Base-by-base conservation (phyloP, 2,797 vertebrate genomes). In the Cyclopterus lumpus region DNA sequence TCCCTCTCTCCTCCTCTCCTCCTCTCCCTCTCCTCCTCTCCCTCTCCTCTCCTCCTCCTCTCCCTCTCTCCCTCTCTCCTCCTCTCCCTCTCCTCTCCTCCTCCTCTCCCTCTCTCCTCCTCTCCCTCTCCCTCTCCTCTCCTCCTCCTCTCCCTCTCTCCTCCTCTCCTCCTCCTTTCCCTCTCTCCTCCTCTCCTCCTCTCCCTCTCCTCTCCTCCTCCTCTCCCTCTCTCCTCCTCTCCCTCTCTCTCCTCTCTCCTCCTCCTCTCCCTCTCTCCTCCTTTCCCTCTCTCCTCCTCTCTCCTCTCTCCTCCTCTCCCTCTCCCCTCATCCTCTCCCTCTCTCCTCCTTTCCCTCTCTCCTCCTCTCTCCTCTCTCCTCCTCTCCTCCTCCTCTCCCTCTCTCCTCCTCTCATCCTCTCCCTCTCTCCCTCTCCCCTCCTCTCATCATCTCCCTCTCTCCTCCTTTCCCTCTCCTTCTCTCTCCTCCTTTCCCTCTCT, bases 1-100 rank as follows among this genome's bases (percentile, higher is more conserved):
- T 40, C 38, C 40, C 28, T 60, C 24, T 58, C 18, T 68, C 12
- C 2, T 40, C 59, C 24, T 57, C 18, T 69, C 12, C 2, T 40
- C 62, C 22, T 20, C 44, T 48, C 44, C 8, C 80, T 42, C 53
- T 73, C 30, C 71, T 74, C 10, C 22, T 20, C 44, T 48, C 44
- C n/a, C n/a, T n/a, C 4, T 30, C 8, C 80, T 42, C 53, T 73
- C 30, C 71, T 74, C 10, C 91, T n/a, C n/a, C n/a, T n/a, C n/a
- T n/a, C n/a, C n/a, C n/a, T 59, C 24, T 57, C 18, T 69, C 12
- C 2, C 40, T 62, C 22, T 20, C 44, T 48, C 44, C 4, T 30
- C 8, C 80, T 42, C 53, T 73, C 30, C 71, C 24, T 57, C 18
- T 69, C 12, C 2, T 40, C 62, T 22, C 20, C 44, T 48, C 44